phyloP scores from a whole-genome alignment of 2,797 vertebrate genomes.

The Oryzias sinensis region DNA sequence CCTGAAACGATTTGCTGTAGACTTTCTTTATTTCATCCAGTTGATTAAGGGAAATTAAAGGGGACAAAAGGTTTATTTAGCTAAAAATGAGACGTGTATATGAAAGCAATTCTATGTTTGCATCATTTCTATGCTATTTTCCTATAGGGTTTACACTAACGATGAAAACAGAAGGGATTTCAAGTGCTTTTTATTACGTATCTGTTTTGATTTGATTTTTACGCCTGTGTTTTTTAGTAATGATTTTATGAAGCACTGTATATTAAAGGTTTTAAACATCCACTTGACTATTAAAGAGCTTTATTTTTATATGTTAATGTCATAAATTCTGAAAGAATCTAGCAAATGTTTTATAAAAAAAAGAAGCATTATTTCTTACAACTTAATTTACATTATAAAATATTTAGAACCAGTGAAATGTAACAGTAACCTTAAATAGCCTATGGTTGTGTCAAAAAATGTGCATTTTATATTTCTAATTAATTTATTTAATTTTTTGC shows the following conservation, averaged over 20 bases:
- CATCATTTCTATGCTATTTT: conserved; percentile 85
- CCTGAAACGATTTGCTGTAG: conserved; percentile 37
- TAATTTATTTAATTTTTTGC: no score
- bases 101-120: conserved; percentile 73
- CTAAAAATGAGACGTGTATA: conserved; percentile 71
- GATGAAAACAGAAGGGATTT: conserved; percentile 70
- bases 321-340: background rate
- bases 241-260: conserved; percentile 77
- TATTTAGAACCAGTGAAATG: no score
- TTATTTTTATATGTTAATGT: background rate
- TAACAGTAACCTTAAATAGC: no score
- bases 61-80: conserved; percentile 71
- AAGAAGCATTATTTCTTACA: no score
- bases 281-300: background rate
- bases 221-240: conserved; percentile 81
- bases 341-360: no score
- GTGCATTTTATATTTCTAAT: no score
- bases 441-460: no score
- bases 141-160: conserved; percentile 81
- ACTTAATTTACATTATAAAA: no score
- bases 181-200: conserved; percentile 83
- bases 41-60: conserved; percentile 68
- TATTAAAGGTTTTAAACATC: conserved; percentile 75
- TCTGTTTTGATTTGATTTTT: conserved; percentile 80
- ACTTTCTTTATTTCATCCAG: conserved; percentile 58